These are phyloP conservation scores for Enteromius mattozi DNA, from an alignment of 2,797 vertebrate genomes.

Conservation along the genomic window DNA sequence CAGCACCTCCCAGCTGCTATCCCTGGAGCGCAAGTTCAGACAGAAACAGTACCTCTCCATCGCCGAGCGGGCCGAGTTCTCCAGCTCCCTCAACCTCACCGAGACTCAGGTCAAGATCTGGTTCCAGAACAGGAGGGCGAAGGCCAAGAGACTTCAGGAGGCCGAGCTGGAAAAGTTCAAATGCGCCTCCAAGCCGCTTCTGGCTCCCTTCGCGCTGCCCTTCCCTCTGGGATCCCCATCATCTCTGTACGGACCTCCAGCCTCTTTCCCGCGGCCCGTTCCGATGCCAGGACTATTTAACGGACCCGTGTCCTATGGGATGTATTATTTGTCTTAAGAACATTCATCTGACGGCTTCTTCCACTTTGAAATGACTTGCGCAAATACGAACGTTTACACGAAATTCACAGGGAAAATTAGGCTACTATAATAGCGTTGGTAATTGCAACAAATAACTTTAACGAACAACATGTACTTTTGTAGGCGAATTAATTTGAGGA, in stretches of 20 bases:
- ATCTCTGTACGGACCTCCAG: slow-evolving; percentile 74
- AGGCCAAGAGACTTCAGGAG: slow-evolving; percentile 87
- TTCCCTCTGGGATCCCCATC: slow-evolving; percentile 82
- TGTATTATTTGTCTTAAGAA: slow-evolving; percentile 86
- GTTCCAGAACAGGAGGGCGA: slow-evolving; percentile 87
- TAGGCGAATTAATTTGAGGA: slow-evolving; percentile 30
- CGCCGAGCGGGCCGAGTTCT: slow-evolving; percentile 86
- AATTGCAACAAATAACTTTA: not conserved
- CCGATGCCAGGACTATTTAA: slow-evolving; percentile 83
- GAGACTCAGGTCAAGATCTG: slow-evolving; percentile 90
- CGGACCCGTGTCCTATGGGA: slow-evolving; percentile 84
- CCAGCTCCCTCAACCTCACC: slow-evolving; percentile 85
- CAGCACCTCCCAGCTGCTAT: slow-evolving; percentile 86
- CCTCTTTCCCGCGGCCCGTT: slow-evolving; percentile 77
- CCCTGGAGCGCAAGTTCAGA: slow-evolving; percentile 86
- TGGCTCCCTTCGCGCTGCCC: slow-evolving; percentile 84
- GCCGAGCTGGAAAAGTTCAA: slow-evolving; percentile 86
- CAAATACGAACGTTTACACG: slow-evolving; percentile 9
- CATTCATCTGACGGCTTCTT: slow-evolving; percentile 42
- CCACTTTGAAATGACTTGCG: slow-evolving; percentile 26
- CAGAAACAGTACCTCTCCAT: slow-evolving; percentile 89
- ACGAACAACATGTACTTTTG: slow-evolving; percentile 16
- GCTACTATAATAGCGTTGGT: not conserved
- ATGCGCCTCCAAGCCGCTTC: slow-evolving; percentile 81
- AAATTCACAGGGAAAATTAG: slow-evolving; percentile 3